Evolutionary conservation across 2,888 invertebrate genomes (phyloP).

Genomic region (Acleris holmiana): DNA sequence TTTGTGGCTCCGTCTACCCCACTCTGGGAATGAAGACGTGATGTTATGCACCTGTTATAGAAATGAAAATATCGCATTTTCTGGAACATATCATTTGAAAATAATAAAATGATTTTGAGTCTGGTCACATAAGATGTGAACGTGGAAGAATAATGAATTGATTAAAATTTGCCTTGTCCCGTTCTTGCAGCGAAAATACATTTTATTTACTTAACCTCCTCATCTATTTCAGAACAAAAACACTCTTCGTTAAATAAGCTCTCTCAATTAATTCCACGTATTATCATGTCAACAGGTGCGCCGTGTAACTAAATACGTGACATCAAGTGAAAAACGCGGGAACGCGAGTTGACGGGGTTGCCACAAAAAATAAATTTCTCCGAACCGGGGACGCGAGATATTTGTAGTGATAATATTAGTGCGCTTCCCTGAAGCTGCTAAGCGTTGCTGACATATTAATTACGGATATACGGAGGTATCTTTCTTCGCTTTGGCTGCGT

Average conservation of each 20-base stretch:
- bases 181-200: too few relatives aligned
- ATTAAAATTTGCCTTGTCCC: too few relatives aligned
- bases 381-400: slow-evolving; percentile 72
- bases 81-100: too few relatives aligned
- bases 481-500: slow-evolving; percentile 48
- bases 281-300: slow-evolving; percentile 58
- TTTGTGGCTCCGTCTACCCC: too few relatives aligned
- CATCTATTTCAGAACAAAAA: background rate
- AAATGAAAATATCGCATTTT: too few relatives aligned
- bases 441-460: slow-evolving; percentile 64
- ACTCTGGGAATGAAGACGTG: too few relatives aligned
- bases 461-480: slow-evolving; percentile 63
- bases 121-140: too few relatives aligned
- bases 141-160: too few relatives aligned
- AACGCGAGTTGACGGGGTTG: slow-evolving; percentile 59
- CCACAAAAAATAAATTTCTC: slow-evolving; percentile 61
- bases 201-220: background rate
- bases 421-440: slow-evolving; percentile 52
- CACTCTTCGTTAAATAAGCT: slow-evolving; percentile 21
- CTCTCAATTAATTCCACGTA: slow-evolving; percentile 18
- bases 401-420: slow-evolving; percentile 79
- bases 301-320: slow-evolving; percentile 54
- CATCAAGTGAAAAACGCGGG: slow-evolving; percentile 56
- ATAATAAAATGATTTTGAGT: too few relatives aligned
- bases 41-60: too few relatives aligned